Conservation (phyloP, 2,888 invertebrate genomes). For the Eueremaeus valkanovi region DNA sequence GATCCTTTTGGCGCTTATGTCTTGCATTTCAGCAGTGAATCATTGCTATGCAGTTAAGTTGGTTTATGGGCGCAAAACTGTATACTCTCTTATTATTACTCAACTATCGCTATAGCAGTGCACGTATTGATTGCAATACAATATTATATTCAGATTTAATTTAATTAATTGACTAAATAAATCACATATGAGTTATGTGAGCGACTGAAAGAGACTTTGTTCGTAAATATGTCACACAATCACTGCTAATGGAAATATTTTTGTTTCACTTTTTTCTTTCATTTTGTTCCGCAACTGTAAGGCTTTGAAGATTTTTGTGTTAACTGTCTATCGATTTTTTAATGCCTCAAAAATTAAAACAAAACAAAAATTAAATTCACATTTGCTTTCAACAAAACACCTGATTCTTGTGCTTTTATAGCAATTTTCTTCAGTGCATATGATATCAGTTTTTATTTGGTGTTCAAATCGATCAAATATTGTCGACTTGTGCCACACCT, state of each 20-base stretch:
- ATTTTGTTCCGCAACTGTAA: neutral
- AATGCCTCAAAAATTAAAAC: too few relatives aligned
- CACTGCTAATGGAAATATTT: neutral
- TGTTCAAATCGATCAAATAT: neutral
- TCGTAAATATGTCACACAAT: neutral
- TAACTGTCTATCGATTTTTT: neutral
- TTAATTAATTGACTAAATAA: constrained; percentile 32
- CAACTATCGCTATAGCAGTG: too few relatives aligned
- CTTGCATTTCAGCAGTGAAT: neutral
- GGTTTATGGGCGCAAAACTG: neutral
- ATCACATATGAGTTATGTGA: neutral
- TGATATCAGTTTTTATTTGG: constrained; percentile 2
- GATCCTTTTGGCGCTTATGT: neutral
- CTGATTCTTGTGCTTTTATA: neutral
- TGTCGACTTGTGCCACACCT: constrained; percentile 29
- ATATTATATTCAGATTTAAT: constrained; percentile 10
- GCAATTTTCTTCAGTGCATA: neutral
- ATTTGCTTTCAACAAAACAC: neutral
- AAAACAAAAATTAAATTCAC: neutral
- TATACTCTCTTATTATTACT: neutral
- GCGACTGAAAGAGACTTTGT: neutral
- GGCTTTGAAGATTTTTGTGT: neutral
- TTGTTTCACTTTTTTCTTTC: neutral
- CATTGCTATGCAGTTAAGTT: neutral
- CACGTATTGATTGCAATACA: neutral